Percentiles rank a stretch among this genome's conserved stretches.
phyloP scores from a whole-genome alignment of 2,888 invertebrate genomes.

The Agrotis segetum region DNA sequence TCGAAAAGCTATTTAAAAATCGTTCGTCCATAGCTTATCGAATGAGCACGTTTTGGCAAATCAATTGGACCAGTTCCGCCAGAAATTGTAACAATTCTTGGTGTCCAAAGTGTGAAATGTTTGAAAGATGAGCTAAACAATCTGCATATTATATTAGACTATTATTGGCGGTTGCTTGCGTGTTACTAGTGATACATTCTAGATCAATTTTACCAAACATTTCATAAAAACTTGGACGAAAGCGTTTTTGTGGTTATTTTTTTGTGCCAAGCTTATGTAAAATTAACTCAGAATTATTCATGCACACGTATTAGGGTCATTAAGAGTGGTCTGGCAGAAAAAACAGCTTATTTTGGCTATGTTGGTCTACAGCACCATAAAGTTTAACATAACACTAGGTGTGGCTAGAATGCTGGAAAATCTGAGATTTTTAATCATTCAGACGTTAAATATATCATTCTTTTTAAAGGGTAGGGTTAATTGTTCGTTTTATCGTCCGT shows the following conservation, averaged over 20 bases:
- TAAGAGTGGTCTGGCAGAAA: slow-evolving; percentile 17
- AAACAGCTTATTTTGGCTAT: slow-evolving; percentile 16
- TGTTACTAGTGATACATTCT: not conserved
- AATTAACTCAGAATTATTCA: slow-evolving; percentile 13
- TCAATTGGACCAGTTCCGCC: slow-evolving; percentile 40
- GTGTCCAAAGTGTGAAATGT: slow-evolving; percentile 31
- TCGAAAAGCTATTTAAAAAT: slow-evolving; percentile 14
- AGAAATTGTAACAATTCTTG: slow-evolving; percentile 42
- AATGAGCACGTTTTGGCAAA: slow-evolving; percentile 42
- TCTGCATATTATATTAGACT: slow-evolving; percentile 37
- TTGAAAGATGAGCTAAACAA: slow-evolving; percentile 35
- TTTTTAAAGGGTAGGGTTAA: slow-evolving; percentile 17
- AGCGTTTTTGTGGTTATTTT: not conserved
- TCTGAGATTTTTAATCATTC: slow-evolving; percentile 9
- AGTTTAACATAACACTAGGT: slow-evolving; percentile 28
- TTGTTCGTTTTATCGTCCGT: slow-evolving; percentile 32
- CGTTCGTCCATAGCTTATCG: not conserved
- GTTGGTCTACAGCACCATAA: slow-evolving; percentile 27
- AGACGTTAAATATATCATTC: slow-evolving; percentile 15
- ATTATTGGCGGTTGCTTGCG: slow-evolving; percentile 13
- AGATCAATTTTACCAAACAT: not conserved
- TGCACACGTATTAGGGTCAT: slow-evolving; percentile 11
- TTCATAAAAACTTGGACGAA: not conserved
- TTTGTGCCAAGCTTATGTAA: not conserved
- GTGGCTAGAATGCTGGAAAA: slow-evolving; percentile 16